Conservation (phyloP, 2,888 invertebrate genomes). For the Bellardia bayeri region DNA sequence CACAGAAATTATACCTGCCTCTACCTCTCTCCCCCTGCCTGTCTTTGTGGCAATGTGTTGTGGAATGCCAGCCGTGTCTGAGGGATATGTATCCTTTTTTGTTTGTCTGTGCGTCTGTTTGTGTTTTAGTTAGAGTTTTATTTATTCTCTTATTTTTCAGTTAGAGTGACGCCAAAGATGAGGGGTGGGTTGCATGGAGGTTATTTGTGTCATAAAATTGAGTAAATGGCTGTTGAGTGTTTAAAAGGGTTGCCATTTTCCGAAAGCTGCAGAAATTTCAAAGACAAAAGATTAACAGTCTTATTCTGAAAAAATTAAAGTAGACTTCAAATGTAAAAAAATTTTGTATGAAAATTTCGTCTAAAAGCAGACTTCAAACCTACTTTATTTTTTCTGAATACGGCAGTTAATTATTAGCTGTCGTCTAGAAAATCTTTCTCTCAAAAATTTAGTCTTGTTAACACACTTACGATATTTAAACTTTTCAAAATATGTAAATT, state of each 20-base stretch:
- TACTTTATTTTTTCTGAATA: no score
- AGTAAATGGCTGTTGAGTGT: conserved; percentile 47
- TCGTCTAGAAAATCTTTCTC: no score
- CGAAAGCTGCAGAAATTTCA: background rate
- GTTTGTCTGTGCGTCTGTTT: background rate
- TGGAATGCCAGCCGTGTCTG: conserved; percentile 49
- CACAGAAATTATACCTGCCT: conserved; percentile 61
- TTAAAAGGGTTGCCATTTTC: conserved; percentile 17
- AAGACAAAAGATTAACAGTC: background rate
- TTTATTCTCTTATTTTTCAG: conserved; percentile 36
- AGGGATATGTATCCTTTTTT: conserved; percentile 28
- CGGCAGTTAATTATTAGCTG: no score
- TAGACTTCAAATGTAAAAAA: no score
- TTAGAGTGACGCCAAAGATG: background rate
- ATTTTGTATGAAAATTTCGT: no score
- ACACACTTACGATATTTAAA: no score
- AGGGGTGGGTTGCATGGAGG: background rate
- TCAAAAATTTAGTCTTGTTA: no score
- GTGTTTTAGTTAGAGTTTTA: conserved; percentile 29
- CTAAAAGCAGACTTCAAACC: no score
- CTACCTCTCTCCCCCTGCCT: background rate
- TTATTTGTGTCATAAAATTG: conserved; percentile 56
- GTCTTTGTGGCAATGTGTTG: conserved; percentile 40
- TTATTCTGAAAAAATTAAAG: no score
- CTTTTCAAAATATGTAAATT: no score